Base-by-base conservation (phyloP, 2,113 vertebrate species). In the Addax nasomaculatus region DNA sequence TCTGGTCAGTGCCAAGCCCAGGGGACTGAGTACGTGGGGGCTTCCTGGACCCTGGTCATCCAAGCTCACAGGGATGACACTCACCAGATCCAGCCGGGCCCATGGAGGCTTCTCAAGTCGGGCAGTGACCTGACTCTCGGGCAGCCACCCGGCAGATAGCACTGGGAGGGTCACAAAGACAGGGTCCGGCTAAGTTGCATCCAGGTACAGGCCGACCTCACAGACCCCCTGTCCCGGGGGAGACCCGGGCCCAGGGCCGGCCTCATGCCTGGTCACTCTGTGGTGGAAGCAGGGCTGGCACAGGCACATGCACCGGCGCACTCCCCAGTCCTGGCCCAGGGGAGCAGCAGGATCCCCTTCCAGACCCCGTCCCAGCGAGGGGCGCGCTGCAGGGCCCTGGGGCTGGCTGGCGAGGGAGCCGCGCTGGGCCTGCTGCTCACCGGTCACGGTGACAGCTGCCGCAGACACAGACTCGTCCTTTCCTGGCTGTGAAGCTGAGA, bases 211-310 rank as follows among this genome's bases (percentile, higher is more conserved):
- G 15, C 39, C 29, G 2, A 17, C 43, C 76, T 9, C 14, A 11
- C 29, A 6, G 49, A 19, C 19, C 1, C 0, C 19, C 47, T 21
- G 12, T 70, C 79, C 47, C 6, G 0, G 73, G 0, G 36, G 36
- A 25, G 23, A 29, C 58, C 45, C 11, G 4, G 47, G 17, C 79
- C 70, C 19, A 67, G 64, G 36, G 29, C 19, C 3, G 1, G 73
- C 43, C 90, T 16, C 6, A 0, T 3, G 17, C 6, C 1, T 45
- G 36, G 60, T 55, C 80, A 70, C 60, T 25, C 14, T 0, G 3
- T 25, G 36, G 70, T 76, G 36, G 36, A 25, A 43, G 36, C 36
- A 3, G 3, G 36, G 36, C 3, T 0, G 2, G 23, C 39, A 45
- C 36, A 78, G 76, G 30, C 2, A 0, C 11, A 5, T 6, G 57